These are phyloP conservation scores for Dicranocentrus wangi DNA, from an alignment of 2,888 invertebrate genomes.

Conservation along the genomic window DNA sequence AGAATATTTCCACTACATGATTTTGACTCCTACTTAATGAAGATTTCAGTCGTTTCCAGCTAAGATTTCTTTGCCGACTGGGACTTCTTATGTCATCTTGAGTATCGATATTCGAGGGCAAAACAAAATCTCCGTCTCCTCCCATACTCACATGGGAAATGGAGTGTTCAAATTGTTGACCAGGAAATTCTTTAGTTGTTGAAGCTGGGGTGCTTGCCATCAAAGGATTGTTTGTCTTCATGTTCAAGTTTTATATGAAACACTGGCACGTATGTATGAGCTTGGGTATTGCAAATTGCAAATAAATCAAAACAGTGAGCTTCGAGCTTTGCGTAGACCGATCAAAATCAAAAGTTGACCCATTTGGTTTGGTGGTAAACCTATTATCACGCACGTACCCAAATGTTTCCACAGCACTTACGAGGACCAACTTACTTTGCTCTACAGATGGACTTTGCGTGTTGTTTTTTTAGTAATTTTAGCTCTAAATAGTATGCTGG, in stretches of 20 bases:
- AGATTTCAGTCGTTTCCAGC: background rate
- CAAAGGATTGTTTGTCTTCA: background rate
- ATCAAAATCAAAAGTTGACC: too few relatives aligned
- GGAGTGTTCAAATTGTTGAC: background rate
- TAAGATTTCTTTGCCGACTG: background rate
- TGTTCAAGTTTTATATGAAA: background rate
- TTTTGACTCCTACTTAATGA: background rate
- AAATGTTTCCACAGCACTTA: too few relatives aligned
- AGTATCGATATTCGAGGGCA: background rate
- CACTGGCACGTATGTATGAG: too few relatives aligned
- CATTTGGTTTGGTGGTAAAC: too few relatives aligned
- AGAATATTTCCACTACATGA: slow-evolving; percentile 6
- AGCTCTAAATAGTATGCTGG: too few relatives aligned
- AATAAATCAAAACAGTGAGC: too few relatives aligned
- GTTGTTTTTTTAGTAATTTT: too few relatives aligned
- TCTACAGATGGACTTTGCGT: too few relatives aligned
- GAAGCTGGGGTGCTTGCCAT: slow-evolving; percentile 24
- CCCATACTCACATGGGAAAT: background rate
- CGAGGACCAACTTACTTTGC: too few relatives aligned
- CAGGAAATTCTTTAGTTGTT: background rate
- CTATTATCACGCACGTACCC: too few relatives aligned
- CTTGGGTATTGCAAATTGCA: too few relatives aligned
- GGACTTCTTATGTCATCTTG: background rate
- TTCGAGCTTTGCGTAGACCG: too few relatives aligned
- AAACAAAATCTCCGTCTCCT: background rate